A percentile compares a stretch with the other conserved stretches of the same genome.
These are phyloP conservation scores for Synanceia verrucosa DNA, from an alignment of 2,797 vertebrate genomes.

Conservation along the genomic window DNA sequence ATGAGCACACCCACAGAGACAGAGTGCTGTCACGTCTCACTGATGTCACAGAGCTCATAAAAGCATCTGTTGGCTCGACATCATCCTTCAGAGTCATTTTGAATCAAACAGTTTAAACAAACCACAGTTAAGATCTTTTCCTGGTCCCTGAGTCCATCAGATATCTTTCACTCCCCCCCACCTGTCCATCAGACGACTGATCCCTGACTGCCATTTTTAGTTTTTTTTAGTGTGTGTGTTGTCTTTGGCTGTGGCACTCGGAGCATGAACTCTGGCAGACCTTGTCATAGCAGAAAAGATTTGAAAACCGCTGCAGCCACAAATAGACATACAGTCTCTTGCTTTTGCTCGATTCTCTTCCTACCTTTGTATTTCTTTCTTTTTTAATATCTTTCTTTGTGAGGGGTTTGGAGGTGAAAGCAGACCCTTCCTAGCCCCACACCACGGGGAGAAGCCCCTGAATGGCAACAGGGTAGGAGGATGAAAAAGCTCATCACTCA, in stretches of 20 bases:
- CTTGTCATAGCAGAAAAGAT: constrained; percentile 63
- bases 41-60: constrained; percentile 52
- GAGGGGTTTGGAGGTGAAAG: constrained; percentile 49
- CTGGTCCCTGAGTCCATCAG: constrained; percentile 50
- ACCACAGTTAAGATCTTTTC: constrained; percentile 41
- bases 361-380: constrained; percentile 24
- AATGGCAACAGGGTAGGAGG: constrained; percentile 37
- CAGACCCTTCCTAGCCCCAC: constrained; percentile 51
- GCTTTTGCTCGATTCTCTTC: constrained; percentile 18
- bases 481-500: constrained; percentile 55
- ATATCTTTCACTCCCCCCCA: constrained; percentile 52
- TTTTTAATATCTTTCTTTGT: constrained; percentile 6
- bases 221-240: constrained; percentile 58
- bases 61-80: constrained; percentile 42
- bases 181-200: constrained; percentile 68
- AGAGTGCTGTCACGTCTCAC: constrained; percentile 34
- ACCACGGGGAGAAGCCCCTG: constrained; percentile 48
- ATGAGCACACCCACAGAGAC: constrained; percentile 19
- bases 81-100: constrained; percentile 47
- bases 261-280: constrained; percentile 75
- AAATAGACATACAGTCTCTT: constrained; percentile 18
- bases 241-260: constrained; percentile 64
- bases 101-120: constrained; percentile 47
- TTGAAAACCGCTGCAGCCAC: constrained; percentile 40
- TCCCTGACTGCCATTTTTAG: constrained; percentile 66